Percentiles rank a stretch among this genome's conserved stretches.
These are phyloP conservation scores for Gymnarchus niloticus DNA, from an alignment of 2,113 vertebrate species.

Conservation along the genomic window DNA sequence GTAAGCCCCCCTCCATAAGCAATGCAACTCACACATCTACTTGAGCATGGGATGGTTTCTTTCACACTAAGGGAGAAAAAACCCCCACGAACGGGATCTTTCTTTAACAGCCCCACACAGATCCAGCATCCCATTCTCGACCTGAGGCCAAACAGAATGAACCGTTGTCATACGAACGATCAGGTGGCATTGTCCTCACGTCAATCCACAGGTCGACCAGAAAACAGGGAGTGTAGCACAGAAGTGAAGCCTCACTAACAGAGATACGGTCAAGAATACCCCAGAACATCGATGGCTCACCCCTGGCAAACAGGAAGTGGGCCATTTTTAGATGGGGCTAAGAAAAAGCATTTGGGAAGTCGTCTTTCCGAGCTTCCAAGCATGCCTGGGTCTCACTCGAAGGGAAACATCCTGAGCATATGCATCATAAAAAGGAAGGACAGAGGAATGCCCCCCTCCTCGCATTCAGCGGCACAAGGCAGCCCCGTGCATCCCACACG, in stretches of 20 bases:
- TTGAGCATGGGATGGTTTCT: not conserved
- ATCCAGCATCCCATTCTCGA: not conserved
- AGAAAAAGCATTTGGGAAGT: not conserved
- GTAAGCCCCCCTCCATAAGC: not conserved
- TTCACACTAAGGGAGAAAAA: not conserved
- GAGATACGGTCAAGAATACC: not conserved
- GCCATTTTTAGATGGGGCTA: not conserved
- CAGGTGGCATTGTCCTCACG: not conserved
- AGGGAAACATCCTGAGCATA: not conserved
- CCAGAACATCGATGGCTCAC: not conserved
- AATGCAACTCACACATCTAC: not conserved
- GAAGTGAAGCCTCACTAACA: too few relatives aligned
- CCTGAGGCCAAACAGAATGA: too few relatives aligned
- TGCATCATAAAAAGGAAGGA: not conserved
- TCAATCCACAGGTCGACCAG: not conserved
- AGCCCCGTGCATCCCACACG: not conserved
- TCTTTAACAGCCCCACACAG: not conserved
- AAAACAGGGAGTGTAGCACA: too few relatives aligned
- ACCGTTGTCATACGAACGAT: too few relatives aligned
- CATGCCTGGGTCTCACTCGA: not conserved
- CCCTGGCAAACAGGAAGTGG: not conserved
- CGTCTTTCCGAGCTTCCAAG: not conserved
- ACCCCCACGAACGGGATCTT: not conserved
- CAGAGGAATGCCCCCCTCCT: not conserved
- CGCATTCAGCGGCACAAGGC: not conserved